Base-by-base conservation (phyloP, 2,888 invertebrate genomes). In the Eristalinus sepulchralis region DNA sequence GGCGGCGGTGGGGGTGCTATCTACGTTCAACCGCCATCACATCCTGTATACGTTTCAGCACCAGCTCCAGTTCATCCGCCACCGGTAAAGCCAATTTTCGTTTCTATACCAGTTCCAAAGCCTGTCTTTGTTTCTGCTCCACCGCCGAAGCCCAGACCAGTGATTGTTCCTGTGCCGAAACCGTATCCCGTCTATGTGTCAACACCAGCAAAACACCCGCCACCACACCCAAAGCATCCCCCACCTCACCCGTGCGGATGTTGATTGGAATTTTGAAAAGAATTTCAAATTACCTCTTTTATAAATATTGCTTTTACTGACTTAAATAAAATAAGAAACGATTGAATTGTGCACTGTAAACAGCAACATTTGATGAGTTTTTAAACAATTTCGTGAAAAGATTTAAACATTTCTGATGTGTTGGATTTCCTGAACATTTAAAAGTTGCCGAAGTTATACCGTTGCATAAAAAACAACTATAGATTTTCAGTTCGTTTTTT, bases 1-100 rank as follows among this genome's bases (percentile, higher is more conserved):
- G 79, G 79, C 0, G 71, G 66, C 6, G 39, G 68, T 1, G 68
- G 70, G 0, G 20, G 36, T 10, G 57, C 24, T 57, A 10, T 57
- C 57, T 57, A 24, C 4, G 11, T 57, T 10, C 24, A 57, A 24
- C 24, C 1, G 11, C 57, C 24, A 24, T 22, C 24, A 10, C 57
- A 57, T 57, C 57, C 57, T 24, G 24, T 57, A 24, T 57, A 57
- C 22, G 17, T 53, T 57, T 24, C 57, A 9, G 57, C 13, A 1
- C 24, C 57, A 57, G 17, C n/a, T 5, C 53, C 53, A 53, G 57
- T 13, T 4, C 24, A 57, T 57, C 57, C 57, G 57, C 24, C 24
- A 13, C 24, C 57, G 4, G 24, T 27, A 13, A 57, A 57, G 57
- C 57, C 57, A 10, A 27, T 57, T 0, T 57, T 24, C 22, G 24